phyloP scores from a whole-genome alignment of 2,888 invertebrate species.

The Sinelater perroti region DNA sequence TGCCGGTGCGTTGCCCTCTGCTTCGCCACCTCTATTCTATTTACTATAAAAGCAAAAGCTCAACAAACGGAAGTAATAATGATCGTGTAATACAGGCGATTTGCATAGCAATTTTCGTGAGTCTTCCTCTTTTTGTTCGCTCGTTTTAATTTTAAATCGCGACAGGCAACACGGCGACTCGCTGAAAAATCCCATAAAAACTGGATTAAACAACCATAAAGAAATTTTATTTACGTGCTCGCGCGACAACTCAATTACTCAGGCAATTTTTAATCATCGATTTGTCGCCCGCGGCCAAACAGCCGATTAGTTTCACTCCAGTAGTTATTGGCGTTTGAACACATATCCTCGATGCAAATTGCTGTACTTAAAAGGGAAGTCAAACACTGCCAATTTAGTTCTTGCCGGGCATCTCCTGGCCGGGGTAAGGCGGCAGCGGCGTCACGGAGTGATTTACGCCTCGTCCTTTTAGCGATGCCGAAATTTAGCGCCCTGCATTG shows the following conservation, averaged over 20 bases:
- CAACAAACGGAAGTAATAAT: too few relatives aligned
- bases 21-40: too few relatives aligned
- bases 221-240: too few relatives aligned
- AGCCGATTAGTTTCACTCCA: conserved; percentile 19
- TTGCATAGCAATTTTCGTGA: too few relatives aligned
- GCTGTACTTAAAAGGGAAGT: conserved; percentile 25
- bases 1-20: too few relatives aligned
- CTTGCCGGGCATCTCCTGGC: conserved; percentile 4
- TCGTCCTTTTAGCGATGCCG: conserved; percentile 5
- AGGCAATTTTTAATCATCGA: conserved; percentile 23
- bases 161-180: too few relatives aligned
- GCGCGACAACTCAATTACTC: conserved; percentile 21
- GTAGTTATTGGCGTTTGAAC: conserved; percentile 13
- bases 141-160: too few relatives aligned
- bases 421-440: background rate
- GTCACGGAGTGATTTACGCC: conserved; percentile 1
- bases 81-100: too few relatives aligned
- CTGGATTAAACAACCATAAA: too few relatives aligned
- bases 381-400: conserved; percentile 16
- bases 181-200: too few relatives aligned
- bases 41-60: too few relatives aligned
- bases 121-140: too few relatives aligned
- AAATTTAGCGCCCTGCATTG: conserved; percentile 15
- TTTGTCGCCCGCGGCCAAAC: conserved; percentile 6
- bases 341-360: conserved; percentile 21